Base-by-base conservation (phyloP, 2,888 invertebrate species). In the Keiferia lycopersicella region DNA sequence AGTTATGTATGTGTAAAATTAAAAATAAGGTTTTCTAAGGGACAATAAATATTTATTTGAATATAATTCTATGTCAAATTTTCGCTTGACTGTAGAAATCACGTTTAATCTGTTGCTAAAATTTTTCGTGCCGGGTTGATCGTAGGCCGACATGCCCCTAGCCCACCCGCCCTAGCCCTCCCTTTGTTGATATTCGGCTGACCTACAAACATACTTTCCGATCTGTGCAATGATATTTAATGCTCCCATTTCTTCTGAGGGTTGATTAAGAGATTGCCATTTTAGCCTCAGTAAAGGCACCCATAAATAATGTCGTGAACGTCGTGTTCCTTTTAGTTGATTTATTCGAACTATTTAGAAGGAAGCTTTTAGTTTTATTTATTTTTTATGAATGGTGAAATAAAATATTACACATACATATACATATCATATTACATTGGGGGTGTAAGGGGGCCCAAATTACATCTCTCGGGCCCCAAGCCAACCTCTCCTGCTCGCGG, bases 181-280 rank as follows among this genome's bases (percentile, higher is more conserved):
- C 67, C 68, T 82, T 82, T 85, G 87, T 87, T 88, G 86, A 84
- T 81, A 80, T 84, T 83, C 78, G 73, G 73, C 76, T 89, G 89
- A 89, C 90, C 90, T 86, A 88, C 78, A 90, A 89, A 89, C 89
- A 87, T 83, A 84, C 79, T 83, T 62, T 62, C 62, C 53, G 53
- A 62, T 62, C 53, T 39, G 39, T 53, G 53, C 34, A 38, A 53
- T 12, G 53, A 62, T 51, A 62, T 64, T 66, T 59, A 62, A 63
- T 59, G 53, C 34, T 58, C 30, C 38, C 59, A 50, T 63, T 58
- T 48, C 63, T n/a, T 50, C n/a, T 34, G 50, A 48, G 61, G 39
- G 39, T 48, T 61, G 61, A 61, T 61, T 61, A 61, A 48, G 61
- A 50, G 61, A 61, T 61, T 61, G 39, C 48, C 22, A 22, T 61